phyloP scores from a whole-genome alignment of 2,113 vertebrate species.

The Nicator chloris region DNA sequence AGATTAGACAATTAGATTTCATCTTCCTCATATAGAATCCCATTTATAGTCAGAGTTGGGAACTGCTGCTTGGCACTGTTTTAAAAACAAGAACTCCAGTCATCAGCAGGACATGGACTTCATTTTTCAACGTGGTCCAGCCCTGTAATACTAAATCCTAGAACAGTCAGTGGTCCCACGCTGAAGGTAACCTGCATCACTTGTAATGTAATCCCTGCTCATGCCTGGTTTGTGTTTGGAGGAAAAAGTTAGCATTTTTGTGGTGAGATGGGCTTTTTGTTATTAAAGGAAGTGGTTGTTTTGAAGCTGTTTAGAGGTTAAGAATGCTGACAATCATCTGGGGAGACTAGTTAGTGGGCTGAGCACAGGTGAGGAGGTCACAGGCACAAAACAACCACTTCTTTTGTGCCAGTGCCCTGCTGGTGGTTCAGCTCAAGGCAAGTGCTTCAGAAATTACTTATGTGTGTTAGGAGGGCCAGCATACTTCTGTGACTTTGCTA shows the following conservation, averaged over 20 bases:
- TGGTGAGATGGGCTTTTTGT: constrained; percentile 8
- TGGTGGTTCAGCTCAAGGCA: neutral
- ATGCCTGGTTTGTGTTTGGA: neutral
- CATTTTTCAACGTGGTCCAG: neutral
- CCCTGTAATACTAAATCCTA: neutral
- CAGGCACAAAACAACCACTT: neutral
- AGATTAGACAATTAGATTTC: neutral
- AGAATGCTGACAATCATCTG: constrained; percentile 18
- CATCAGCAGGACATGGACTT: neutral
- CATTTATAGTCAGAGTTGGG: neutral
- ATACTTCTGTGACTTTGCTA: neutral
- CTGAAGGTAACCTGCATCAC: neutral
- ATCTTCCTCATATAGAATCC: neutral
- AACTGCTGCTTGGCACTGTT: neutral
- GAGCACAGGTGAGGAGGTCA: constrained; percentile 7
- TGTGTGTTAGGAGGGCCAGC: neutral
- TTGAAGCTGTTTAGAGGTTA: constrained; percentile 17
- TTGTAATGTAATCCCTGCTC: neutral
- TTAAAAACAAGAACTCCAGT: neutral
- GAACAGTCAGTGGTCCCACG: neutral
- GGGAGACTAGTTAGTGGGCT: neutral
- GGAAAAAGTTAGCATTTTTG: neutral
- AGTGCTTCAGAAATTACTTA: neutral
- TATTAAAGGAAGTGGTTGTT: neutral
- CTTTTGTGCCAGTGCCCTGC: neutral